Evolutionary conservation across 2,113 vertebrate species (phyloP).

Genomic region (Ameiurus melas): DNA sequence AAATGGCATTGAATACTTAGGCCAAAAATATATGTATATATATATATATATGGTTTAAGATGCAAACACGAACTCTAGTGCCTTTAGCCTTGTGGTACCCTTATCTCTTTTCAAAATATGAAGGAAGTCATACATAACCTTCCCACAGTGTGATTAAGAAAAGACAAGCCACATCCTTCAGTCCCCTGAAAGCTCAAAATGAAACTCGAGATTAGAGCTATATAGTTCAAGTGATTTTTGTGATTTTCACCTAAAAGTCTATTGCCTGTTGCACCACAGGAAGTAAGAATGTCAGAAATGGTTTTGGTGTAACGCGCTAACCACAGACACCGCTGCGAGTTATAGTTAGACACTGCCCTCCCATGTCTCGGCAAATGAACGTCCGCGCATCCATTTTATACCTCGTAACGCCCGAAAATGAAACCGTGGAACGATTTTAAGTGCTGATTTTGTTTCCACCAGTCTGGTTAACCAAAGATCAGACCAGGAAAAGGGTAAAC

Average conservation of each 20-base stretch:
- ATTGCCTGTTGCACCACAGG: conserved; percentile 6
- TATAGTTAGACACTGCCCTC: conserved; percentile 27
- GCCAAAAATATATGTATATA: too few relatives aligned
- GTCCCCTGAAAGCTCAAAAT: neutral
- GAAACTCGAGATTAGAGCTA: neutral
- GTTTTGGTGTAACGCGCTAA: conserved; percentile 17
- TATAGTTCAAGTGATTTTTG: neutral
- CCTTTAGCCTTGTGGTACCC: neutral
- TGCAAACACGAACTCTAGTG: neutral
- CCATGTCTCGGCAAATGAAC: neutral
- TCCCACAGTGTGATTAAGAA: neutral
- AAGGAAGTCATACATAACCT: neutral
- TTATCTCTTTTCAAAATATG: neutral
- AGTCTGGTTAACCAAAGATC: neutral
- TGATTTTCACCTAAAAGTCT: neutral
- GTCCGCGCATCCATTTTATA: neutral
- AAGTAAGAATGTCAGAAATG: conserved; percentile 12
- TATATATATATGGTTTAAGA: neutral
- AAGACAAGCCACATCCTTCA: neutral
- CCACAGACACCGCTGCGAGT: conserved; percentile 8
- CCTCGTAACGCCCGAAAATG: neutral
- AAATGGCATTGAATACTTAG: neutral
- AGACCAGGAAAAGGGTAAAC: neutral
- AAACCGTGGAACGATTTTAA: neutral
- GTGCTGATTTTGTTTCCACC: neutral